Evolutionary conservation across 1,140 invertebrate species (phyloP), one percentile per base, ranked within the genome.

Genomic region (Pogonomyrmex barbatus): DNA sequence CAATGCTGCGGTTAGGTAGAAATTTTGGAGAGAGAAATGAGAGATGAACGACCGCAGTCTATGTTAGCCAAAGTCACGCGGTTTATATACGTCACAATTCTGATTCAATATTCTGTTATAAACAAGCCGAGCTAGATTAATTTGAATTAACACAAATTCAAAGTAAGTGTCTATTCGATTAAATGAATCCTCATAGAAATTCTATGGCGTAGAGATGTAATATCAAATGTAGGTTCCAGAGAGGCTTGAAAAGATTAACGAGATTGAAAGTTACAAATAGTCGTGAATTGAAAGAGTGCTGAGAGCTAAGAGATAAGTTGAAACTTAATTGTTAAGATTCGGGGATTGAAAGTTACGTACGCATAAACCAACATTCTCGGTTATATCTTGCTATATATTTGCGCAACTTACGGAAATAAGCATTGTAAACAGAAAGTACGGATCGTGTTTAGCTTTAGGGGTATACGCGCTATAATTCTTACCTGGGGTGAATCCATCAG

Each of bases 401-500:
- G 14, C 17, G 8, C 30, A 42, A 77, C n/a, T 47, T 9, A 33
- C n/a, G 42, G 14, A 8, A 60, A 75, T 71, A 33, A 8, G 4
- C 0, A 36, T 24, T 36, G 17, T 6, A 8, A 60, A 8, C 1
- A 2, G 14, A 62, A 60, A 73, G 14, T 14, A 52, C 2, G 1
- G 30, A 33, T 56, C 9, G 2, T 14, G 33, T 73, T 73, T 12
- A 36, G 12, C 12, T 45, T 24, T 54, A 30, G 33, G 1, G 54
- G 4, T 1, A 4, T 1, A 4, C 4, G n/a, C 33, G 4, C n/a
- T 45, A 30, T 42, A 63, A 52, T 67, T 77, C 89, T 92, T 89
- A 95, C 96, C 95, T 96, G 96, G 0, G 97, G 97, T 60, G 97
- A 97, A 93, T 98, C 97, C 96, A 97, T 97, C 62, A 98, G 95